A percentile compares a stretch with the other conserved stretches of the same genome.
phyloP scores from a whole-genome alignment of 53 echinoderm and acorn worm genomes.

The Astropecten irregularis region DNA sequence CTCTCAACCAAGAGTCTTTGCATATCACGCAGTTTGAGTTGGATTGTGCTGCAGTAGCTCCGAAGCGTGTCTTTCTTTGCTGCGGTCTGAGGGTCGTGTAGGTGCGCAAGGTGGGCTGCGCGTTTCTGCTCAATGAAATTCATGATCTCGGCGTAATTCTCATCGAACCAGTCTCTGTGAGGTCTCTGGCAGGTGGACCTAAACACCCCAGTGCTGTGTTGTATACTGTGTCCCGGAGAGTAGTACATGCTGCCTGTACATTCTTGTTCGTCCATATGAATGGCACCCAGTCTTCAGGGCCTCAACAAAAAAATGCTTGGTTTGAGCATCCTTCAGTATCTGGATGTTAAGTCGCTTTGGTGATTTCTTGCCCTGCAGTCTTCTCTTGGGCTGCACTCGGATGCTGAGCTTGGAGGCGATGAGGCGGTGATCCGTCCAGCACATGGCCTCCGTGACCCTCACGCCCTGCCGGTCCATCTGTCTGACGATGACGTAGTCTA shows the following conservation, averaged over 20 bases:
- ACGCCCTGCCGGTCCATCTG: neutral
- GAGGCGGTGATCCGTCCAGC: constrained; percentile 37
- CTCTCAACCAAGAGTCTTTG: neutral
- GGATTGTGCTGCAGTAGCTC: neutral
- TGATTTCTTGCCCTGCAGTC: neutral
- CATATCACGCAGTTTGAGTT: neutral
- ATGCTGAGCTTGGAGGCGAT: constrained; percentile 23
- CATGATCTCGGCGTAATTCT: too few species aligned
- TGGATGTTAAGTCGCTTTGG: too few species aligned
- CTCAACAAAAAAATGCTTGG: neutral
- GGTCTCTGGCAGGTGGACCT: neutral
- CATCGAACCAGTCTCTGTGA: too few species aligned
- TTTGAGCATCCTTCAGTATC: too few species aligned
- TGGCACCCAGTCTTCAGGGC: neutral
- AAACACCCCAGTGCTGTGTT: neutral
- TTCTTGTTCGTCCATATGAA: neutral
- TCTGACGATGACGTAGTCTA: constrained; percentile 23
- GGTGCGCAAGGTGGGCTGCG: too few species aligned
- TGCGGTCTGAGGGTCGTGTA: too few species aligned
- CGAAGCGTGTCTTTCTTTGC: too few species aligned
- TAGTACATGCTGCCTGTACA: neutral
- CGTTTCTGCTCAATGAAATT: too few species aligned
- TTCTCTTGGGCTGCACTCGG: too few species aligned
- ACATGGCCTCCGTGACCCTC: neutral
- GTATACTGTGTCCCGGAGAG: neutral